Conservation (phyloP, 1,140 invertebrate genomes). For the Drosophila quadrilineata region DNA sequence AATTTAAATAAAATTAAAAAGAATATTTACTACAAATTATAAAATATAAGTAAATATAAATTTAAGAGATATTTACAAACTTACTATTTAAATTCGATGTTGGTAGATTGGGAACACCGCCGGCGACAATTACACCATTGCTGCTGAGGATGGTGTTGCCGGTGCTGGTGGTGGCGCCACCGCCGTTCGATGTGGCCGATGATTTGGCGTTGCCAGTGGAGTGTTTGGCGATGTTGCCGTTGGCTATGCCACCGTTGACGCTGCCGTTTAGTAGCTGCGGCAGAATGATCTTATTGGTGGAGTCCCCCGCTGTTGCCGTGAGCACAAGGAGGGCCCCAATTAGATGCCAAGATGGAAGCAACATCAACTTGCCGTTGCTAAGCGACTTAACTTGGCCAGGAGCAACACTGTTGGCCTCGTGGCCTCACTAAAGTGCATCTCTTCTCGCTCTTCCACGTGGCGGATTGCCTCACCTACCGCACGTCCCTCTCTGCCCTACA, state of each 20-base stretch:
- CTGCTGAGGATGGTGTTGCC: constrained; percentile 65
- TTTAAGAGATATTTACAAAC: constrained; percentile 3
- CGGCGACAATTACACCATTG: constrained; percentile 70
- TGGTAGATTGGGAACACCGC: constrained; percentile 63
- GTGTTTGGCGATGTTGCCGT: constrained; percentile 29
- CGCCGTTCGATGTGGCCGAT: constrained; percentile 7
- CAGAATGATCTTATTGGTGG: constrained; percentile 77
- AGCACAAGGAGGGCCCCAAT: constrained; percentile 81
- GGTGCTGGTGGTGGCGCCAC: constrained; percentile 36
- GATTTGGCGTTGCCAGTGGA: constrained; percentile 43
- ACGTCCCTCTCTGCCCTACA: no score
- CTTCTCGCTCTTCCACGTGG: no score
- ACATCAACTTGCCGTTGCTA: constrained; percentile 80
- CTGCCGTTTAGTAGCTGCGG: constrained; percentile 63
- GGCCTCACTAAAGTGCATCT: constrained; percentile 65
- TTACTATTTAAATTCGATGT: constrained; percentile 78
- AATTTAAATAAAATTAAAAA: no score
- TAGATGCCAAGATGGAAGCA: constrained; percentile 76
- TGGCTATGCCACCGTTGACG: constrained; percentile 17
- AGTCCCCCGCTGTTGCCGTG: constrained; percentile 78
- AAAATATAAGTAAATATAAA: background rate
- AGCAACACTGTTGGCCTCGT: constrained; percentile 51
- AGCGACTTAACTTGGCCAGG: constrained; percentile 43
- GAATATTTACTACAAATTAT: background rate
- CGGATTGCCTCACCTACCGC: no score